A percentile compares a stretch with the other conserved stretches of the same genome.
Conservation (phyloP, 2,888 invertebrate genomes). For the Acholoe squamosa region DNA sequence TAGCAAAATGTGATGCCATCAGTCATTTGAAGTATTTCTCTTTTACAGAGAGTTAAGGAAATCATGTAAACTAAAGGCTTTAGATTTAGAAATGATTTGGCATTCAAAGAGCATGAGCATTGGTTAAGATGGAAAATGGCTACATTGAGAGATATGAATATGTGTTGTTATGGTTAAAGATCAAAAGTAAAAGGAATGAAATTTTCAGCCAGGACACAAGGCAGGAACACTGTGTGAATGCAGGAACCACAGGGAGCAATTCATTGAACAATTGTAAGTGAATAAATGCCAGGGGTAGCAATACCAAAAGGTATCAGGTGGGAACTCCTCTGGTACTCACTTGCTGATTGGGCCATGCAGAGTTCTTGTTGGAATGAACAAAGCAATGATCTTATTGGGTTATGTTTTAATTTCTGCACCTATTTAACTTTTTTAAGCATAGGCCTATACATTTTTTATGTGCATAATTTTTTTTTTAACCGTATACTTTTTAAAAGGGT, state of each 20-base stretch:
- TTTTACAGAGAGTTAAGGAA: no score
- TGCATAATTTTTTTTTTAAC: no score
- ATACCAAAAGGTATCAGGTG: background rate
- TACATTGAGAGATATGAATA: background rate
- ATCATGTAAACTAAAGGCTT: no score
- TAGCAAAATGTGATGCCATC: background rate
- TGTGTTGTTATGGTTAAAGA: background rate
- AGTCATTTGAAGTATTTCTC: no score
- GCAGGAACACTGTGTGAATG: background rate
- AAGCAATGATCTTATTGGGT: slow-evolving; percentile 1
- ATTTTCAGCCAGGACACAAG: background rate
- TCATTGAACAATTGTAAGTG: background rate
- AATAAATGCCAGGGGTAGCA: background rate
- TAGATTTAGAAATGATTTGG: background rate
- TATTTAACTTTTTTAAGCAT: no score
- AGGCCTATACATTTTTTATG: no score
- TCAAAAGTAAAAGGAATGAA: background rate
- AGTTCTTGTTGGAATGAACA: slow-evolving; percentile 30
- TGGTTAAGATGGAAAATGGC: background rate
- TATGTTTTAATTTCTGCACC: no score
- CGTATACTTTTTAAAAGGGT: no score
- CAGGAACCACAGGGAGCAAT: background rate
- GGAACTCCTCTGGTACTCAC: slow-evolving; percentile 36
- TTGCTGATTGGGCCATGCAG: slow-evolving; percentile 60
- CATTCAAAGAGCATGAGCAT: background rate